Conservation (phyloP, 2,888 invertebrate species). For the Luperina nickerlii region DNA sequence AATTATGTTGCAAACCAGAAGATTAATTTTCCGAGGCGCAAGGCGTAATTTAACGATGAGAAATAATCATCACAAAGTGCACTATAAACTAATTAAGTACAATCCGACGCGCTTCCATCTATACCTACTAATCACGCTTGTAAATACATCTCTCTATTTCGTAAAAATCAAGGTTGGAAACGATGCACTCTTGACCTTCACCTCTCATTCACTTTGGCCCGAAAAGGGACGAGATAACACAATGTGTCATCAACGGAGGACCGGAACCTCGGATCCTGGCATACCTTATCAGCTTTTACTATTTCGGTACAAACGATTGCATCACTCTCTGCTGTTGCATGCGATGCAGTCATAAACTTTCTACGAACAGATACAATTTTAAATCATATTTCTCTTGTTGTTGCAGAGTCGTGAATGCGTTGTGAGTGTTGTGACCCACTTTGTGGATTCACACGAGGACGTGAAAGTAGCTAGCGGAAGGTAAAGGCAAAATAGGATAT, state of each 20-base stretch:
- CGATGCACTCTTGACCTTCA: constrained; percentile 44
- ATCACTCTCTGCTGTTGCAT: constrained; percentile 34
- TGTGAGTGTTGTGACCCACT: constrained; percentile 35
- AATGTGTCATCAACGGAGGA: constrained; percentile 11
- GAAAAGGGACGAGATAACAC: constrained; percentile 49
- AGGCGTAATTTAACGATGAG: background rate
- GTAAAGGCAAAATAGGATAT: constrained; percentile 52
- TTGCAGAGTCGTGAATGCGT: constrained; percentile 20
- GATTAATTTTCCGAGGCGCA: background rate
- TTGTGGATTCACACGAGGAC: constrained; percentile 18
- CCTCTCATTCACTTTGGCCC: constrained; percentile 23
- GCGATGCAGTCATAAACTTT: constrained; percentile 35
- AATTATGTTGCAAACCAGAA: constrained; percentile 5
- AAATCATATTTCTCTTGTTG: constrained; percentile 19
- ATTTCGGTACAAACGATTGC: constrained; percentile 5
- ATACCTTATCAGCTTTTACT: constrained; percentile 48
- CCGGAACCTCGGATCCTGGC: constrained; percentile 46
- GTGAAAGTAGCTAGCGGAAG: constrained; percentile 41
- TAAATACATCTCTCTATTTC: constrained; percentile 4
- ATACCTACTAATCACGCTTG: background rate
- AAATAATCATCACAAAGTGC: constrained; percentile 13
- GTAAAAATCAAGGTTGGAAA: constrained; percentile 55
- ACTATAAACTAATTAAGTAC: background rate
- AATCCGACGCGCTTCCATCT: background rate
- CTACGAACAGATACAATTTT: constrained; percentile 29